Base-by-base conservation (phyloP, 2,113 vertebrate species). In the Chloropsis hardwickii region DNA sequence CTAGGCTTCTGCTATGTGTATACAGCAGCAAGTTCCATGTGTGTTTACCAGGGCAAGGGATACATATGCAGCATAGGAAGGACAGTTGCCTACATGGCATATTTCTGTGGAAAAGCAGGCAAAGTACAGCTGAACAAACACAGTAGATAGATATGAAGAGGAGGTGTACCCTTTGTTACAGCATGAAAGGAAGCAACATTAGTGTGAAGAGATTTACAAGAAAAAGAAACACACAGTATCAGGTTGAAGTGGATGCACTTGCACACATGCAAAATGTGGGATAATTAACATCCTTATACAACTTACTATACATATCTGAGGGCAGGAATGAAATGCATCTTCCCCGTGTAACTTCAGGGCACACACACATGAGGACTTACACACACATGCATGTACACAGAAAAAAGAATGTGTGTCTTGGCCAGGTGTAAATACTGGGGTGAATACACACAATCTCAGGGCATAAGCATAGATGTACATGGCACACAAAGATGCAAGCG, bases 401-500 rank as follows among this genome's bases (percentile, higher is more conserved):
- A 19, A 40, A 64, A 81, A 25, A 17, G 5, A 1, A 1, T 3
- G 14, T 37, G 1, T 3, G 11, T 40, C 57, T 58, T 37, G 33
- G 39, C 4, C 33, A 44, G 29, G 23, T 24, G 10, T 37, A 64
- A 79, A 16, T 1, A 51, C 13, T 44, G 40, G 8, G 40, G 19
- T 11, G 35, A 76, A 35, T 1, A 12, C 42, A 61, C 19, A 5
- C 29, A 29, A 0, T 11, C 31, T 29, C 35, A 9, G 31, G 23
- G 28, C 14, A 35, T 3, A 65, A 82, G n/a, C 40, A 27, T 0
- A 45, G 22, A n/a, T 1, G 0, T 1, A 21, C 48, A 21, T 0
- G 0, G 20, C 6, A 24, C 5, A 0, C 1, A 10, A 40, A 54
- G 74, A 61, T 11, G 27, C 6, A n/a, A 50, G 23, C 0, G 1